Base-by-base conservation (phyloP, 53 echinoderm and acorn worm species). In the Astropecten irregularis region DNA sequence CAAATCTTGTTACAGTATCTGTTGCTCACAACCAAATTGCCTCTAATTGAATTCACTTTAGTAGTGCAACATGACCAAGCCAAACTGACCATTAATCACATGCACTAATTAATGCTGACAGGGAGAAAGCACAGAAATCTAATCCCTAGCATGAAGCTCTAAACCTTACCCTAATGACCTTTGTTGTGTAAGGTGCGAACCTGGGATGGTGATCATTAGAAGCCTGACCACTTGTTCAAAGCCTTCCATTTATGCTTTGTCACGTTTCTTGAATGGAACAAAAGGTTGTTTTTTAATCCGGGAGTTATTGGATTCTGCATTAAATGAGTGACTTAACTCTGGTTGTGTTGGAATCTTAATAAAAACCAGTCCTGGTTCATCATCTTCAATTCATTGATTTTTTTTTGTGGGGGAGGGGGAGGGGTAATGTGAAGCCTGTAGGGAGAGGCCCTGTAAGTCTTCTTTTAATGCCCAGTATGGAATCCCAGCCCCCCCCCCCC, bases 71-170 rank as follows among this genome's bases (percentile, higher is more conserved):
- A 73, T 53, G 18, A 18, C 54, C 35, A 28, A 21, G 21, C 35
- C 6, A 20, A 9, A 54, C 33, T 37, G 14, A 62, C 1, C 16
- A 28, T 34, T 62, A 73, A 73, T 73, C 35, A 54, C 18, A 53
- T 20, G 36, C 20, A 73, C 54, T 73, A 53, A 73, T 73, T 73
- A 73, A 73, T 70, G 26, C 70, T 70, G 19, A 70, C n/a, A n/a
- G n/a, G n/a, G n/a, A n/a, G n/a, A n/a, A n/a, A n/a, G n/a, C n/a
- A n/a, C n/a, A n/a, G n/a, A 70, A 31, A 30, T 66, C 20, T 32
- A 37, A 18, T 66, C 70, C 70, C 27, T 70, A 21, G 29, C 40
- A 49, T 28, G 31, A 15, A 14, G 31, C 30, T 21, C 15, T 18
- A 18, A 1, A 50, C 10, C 0, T 14, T 37, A 22, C 0, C 27